Evolutionary conservation across 2,113 vertebrate genomes (phyloP), one percentile per base, ranked within the genome.

Genomic region (Barnardius zonarius): DNA sequence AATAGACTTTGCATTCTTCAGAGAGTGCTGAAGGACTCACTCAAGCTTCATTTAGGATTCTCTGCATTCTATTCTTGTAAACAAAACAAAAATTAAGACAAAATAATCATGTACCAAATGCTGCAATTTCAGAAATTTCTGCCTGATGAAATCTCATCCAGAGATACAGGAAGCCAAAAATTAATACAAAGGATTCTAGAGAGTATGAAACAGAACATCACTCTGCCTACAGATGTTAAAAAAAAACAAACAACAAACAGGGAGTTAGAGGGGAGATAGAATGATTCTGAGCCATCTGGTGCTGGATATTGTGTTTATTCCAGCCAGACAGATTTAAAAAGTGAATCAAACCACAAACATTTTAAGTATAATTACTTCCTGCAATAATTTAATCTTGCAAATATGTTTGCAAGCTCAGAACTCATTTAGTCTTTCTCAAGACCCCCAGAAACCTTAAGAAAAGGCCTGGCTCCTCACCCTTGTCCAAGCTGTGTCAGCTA

Each of bases 41-140:
- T 28, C 72, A 48, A 73, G 13, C 6, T 41, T 87, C 28, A 41
- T 51, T 69, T 92, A 91, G 75, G 69, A 74, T 79, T 81, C 48
- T 9, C 35, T 75, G 27, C 72, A 84, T 93, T 54, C 62, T 91
- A 24, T 52, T 85, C 57, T 79, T 76, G 41, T 63, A 85, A 95
- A 70, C 48, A 22, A 57, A 23, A 52, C 28, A 54, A 63, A 95
- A 95, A 88, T 51, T 33, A 61, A 76, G 81, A 92, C 64, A 86
- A 93, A 91, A 88, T 82, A 87, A 87, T 91, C 39, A 92, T 83
- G 59, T 39, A 88, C 14, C 51, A 95, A 69, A 75, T 91, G 92
- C 59, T 96, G 48, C 83, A 87, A 77, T 31, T 89, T 55, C 88
- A 84, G 84, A 63, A 91, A 95, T 92, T 93, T 31, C 15, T 3